phyloP scores from a whole-genome alignment of 2,888 invertebrate genomes.

The Andrena haemorrhoa region DNA sequence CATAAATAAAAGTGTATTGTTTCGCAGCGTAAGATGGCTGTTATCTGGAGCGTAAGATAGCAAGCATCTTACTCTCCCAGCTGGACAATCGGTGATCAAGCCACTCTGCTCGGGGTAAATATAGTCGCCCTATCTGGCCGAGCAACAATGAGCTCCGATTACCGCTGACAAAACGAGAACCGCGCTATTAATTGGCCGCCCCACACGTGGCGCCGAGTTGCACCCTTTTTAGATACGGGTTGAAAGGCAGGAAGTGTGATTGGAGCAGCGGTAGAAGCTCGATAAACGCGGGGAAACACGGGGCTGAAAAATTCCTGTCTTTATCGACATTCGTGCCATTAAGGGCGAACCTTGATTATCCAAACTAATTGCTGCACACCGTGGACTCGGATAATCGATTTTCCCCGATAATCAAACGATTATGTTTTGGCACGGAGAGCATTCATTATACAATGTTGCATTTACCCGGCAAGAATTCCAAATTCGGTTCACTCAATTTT shows the following conservation, averaged over 20 bases:
- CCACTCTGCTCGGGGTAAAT: slow-evolving; percentile 37
- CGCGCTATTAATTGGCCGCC: slow-evolving; percentile 40
- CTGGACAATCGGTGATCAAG: slow-evolving; percentile 45
- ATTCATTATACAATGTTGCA: too few species aligned
- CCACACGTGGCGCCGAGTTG: neutral
- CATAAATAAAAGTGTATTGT: slow-evolving; percentile 41
- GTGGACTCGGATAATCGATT: too few species aligned
- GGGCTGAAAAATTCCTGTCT: too few species aligned
- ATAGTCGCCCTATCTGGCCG: slow-evolving; percentile 35
- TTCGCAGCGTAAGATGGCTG: slow-evolving; percentile 11
- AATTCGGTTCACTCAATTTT: too few species aligned
- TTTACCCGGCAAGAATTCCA: too few species aligned
- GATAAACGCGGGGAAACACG: too few species aligned
- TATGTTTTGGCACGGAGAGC: too few species aligned
- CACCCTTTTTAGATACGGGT: neutral
- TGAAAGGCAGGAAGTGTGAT: too few species aligned
- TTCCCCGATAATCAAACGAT: too few species aligned
- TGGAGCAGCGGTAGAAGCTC: neutral
- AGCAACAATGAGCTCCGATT: slow-evolving; percentile 54
- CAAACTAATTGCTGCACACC: too few species aligned
- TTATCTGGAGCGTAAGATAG: slow-evolving; percentile 25
- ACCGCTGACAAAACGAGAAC: slow-evolving; percentile 38
- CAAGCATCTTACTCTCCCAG: slow-evolving; percentile 31
- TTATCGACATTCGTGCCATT: too few species aligned
- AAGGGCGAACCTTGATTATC: too few species aligned